phyloP scores from a whole-genome alignment of 2,888 invertebrate species.

The Leistus spinibarbis region DNA sequence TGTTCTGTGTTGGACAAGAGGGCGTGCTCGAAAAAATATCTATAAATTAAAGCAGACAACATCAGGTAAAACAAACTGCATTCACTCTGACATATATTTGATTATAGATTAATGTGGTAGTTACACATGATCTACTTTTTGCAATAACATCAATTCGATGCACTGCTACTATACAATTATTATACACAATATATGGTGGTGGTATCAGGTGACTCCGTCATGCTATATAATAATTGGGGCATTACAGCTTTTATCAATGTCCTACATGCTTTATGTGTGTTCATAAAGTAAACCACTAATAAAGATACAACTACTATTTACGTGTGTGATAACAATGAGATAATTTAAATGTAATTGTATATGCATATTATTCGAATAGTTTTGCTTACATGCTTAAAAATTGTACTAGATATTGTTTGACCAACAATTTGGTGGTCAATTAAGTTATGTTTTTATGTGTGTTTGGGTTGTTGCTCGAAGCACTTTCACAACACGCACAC shows the following conservation, averaged over 20 bases:
- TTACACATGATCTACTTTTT: not conserved
- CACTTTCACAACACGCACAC: no score
- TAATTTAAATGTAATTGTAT: no score
- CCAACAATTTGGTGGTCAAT: no score
- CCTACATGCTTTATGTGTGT: not conserved
- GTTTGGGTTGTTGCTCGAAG: no score
- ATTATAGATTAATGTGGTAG: not conserved
- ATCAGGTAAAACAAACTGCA: not conserved
- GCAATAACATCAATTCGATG: not conserved
- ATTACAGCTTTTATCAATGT: not conserved
- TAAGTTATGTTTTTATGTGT: no score
- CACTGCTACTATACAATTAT: not conserved
- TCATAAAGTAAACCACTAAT: not conserved
- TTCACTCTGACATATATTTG: not conserved
- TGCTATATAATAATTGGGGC: not conserved
- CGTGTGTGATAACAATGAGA: not conserved
- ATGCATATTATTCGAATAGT: no score
- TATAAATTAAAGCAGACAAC: slow-evolving; percentile 1
- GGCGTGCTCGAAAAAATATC: not conserved
- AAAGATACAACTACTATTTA: not conserved
- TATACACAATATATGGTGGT: not conserved
- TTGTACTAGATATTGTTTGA: no score
- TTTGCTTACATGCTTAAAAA: no score
- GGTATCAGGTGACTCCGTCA: not conserved
- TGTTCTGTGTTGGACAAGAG: not conserved